Percentiles rank a stretch among this genome's conserved stretches.
phyloP scores from a whole-genome alignment of 2,797 vertebrate species.

The Enteromius viviparus region DNA sequence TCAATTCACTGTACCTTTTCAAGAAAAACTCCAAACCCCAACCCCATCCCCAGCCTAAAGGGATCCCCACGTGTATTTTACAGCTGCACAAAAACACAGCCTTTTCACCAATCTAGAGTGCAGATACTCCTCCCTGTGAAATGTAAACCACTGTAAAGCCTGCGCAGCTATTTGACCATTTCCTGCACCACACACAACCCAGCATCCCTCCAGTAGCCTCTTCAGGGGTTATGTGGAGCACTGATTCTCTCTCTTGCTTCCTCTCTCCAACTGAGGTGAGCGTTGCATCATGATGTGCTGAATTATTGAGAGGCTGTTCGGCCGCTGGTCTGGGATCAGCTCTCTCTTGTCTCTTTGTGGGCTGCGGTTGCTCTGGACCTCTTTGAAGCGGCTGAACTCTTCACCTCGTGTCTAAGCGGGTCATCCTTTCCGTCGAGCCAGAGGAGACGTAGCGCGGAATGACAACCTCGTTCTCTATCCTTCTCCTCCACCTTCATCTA shows the following conservation, averaged over 20 bases:
- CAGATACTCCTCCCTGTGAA: slow-evolving; percentile 5
- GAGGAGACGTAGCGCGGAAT: slow-evolving; percentile 54
- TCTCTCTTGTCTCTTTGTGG: slow-evolving; percentile 49
- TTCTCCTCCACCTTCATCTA: not conserved
- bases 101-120: slow-evolving; percentile 25
- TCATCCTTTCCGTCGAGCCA: slow-evolving; percentile 65
- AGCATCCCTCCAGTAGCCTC: slow-evolving; percentile 13
- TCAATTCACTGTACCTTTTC: not conserved
- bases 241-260: slow-evolving; percentile 26
- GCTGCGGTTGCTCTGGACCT: slow-evolving; percentile 69
- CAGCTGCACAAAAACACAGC: not conserved
- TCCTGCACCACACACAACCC: not conserved
- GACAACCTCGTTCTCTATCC: slow-evolving; percentile 48
- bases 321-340: slow-evolving; percentile 53
- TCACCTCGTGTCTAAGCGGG: slow-evolving; percentile 82
- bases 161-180: slow-evolving; percentile 31
- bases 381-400: slow-evolving; percentile 83
- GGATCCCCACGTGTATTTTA: slow-evolving; percentile 1
- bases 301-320: slow-evolving; percentile 55
- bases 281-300: slow-evolving; percentile 57
- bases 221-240: slow-evolving; percentile 36
- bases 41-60: not conserved
- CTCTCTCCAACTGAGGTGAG: slow-evolving; percentile 35
- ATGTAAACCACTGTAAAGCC: slow-evolving; percentile 11
- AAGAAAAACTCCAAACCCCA: not conserved